phyloP scores from a whole-genome alignment of 2,797 vertebrate species.

The Fringilla coelebs region DNA sequence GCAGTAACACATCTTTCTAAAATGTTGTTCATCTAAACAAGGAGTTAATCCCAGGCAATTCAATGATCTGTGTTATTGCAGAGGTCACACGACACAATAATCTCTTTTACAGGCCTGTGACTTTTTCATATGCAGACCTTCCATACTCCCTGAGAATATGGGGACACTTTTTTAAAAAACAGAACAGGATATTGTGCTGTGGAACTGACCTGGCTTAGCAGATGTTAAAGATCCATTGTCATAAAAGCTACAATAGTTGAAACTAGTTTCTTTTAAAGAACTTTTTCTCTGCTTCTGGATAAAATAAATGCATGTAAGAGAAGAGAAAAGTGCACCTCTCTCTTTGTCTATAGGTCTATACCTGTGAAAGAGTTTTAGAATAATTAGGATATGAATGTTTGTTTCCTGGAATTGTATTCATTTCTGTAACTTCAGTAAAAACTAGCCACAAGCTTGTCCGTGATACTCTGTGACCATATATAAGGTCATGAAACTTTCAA shows the following conservation, averaged over 20 bases:
- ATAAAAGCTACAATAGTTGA: background rate
- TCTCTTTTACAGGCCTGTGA: background rate
- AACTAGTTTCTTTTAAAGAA: background rate
- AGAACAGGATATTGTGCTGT: background rate
- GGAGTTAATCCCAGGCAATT: background rate
- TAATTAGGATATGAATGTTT: background rate
- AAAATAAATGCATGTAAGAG: background rate
- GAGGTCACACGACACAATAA: background rate
- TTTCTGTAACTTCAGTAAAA: background rate
- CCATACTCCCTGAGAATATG: background rate
- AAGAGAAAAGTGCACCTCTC: background rate
- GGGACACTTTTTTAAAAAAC: background rate
- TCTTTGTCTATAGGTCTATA: background rate
- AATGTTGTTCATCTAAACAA: background rate
- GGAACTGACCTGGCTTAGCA: background rate
- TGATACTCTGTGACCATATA: no score
- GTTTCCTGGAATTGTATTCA: background rate
- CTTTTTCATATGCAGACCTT: background rate
- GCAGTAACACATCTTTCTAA: background rate
- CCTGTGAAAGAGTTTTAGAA: background rate
- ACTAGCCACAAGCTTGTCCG: rapidly evolving
- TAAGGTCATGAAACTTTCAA: background rate
- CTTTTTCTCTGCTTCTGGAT: background rate
- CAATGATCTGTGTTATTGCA: background rate
- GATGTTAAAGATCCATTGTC: background rate